phyloP scores from a whole-genome alignment of 1,140 invertebrate species.

The Eumeta japonica region DNA sequence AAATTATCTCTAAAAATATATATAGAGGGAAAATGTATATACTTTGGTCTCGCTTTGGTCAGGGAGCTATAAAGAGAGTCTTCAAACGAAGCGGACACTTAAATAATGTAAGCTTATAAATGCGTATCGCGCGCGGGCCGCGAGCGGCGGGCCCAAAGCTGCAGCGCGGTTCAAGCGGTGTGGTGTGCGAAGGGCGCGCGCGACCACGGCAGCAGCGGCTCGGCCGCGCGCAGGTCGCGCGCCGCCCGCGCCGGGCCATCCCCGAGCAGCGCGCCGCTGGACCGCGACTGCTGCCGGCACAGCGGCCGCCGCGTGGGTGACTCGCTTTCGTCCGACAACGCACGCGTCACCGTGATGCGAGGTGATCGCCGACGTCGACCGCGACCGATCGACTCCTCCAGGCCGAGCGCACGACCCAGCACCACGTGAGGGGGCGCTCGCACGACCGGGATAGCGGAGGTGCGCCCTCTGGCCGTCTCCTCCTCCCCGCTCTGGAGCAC shows the following conservation, averaged over 20 bases:
- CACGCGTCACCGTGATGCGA: slow-evolving; percentile 68
- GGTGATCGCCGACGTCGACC: slow-evolving; percentile 60
- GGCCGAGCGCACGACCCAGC: slow-evolving; percentile 57
- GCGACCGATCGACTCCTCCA: slow-evolving; percentile 36
- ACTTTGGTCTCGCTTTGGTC: slow-evolving; percentile 45
- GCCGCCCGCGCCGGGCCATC: slow-evolving; percentile 44
- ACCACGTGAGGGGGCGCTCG: slow-evolving; percentile 56
- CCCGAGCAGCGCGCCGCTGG: slow-evolving; percentile 57
- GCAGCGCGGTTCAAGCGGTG: too few relatives aligned
- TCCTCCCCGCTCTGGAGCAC: slow-evolving; percentile 55
- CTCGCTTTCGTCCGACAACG: slow-evolving; percentile 69
- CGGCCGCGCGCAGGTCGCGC: slow-evolving; percentile 27
- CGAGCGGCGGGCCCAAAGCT: too few relatives aligned
- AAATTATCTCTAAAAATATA: slow-evolving; percentile 31
- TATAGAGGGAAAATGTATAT: slow-evolving; percentile 35
- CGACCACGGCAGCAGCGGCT: too few relatives aligned
- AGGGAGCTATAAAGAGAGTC: slow-evolving; percentile 9
- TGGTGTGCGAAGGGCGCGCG: too few relatives aligned
- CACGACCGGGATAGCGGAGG: slow-evolving; percentile 43
- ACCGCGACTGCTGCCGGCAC: slow-evolving; percentile 57
- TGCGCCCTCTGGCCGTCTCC: slow-evolving; percentile 34
- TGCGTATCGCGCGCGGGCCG: slow-evolving; percentile 25
- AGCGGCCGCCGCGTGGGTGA: slow-evolving; percentile 50
- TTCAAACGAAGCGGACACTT: not conserved
- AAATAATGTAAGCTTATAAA: not conserved